A percentile compares a stretch with the other conserved stretches of the same genome.
Evolutionary conservation across 2,888 invertebrate species (phyloP).

Genomic region (Patella pellucida): DNA sequence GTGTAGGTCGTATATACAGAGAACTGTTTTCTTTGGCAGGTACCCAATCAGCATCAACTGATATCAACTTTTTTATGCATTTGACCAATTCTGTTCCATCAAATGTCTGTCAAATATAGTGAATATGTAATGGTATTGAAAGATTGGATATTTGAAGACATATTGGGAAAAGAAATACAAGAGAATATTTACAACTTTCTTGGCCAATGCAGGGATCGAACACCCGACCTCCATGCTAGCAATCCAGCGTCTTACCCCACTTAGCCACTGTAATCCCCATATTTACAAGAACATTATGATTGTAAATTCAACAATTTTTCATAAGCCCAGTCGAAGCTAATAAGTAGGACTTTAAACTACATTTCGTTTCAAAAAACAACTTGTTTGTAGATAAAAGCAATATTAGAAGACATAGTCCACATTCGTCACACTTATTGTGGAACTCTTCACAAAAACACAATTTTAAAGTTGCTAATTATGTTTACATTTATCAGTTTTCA

Average conservation of each 20-base stretch:
- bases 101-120: conserved; percentile 77
- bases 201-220: too few relatives aligned
- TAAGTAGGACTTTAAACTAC: neutral
- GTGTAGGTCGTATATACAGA: conserved; percentile 94
- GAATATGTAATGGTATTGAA: too few relatives aligned
- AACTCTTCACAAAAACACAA: too few relatives aligned
- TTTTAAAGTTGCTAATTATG: neutral
- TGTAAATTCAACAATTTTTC: neutral
- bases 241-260: too few relatives aligned
- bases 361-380: neutral
- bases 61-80: conserved; percentile 86
- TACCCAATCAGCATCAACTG: conserved; percentile 97
- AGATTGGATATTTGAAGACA: neutral
- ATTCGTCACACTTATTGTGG: too few relatives aligned
- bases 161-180: neutral
- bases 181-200: too few relatives aligned
- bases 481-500: neutral
- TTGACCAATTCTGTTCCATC: conserved; percentile 87
- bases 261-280: too few relatives aligned
- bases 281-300: neutral
- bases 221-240: too few relatives aligned
- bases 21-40: conserved; percentile 88
- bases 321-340: neutral
- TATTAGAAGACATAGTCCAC: too few relatives aligned
- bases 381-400: neutral